These are phyloP conservation scores for Numenius phaeopus DNA, from an alignment of 2,797 vertebrate species.

Conservation along the genomic window DNA sequence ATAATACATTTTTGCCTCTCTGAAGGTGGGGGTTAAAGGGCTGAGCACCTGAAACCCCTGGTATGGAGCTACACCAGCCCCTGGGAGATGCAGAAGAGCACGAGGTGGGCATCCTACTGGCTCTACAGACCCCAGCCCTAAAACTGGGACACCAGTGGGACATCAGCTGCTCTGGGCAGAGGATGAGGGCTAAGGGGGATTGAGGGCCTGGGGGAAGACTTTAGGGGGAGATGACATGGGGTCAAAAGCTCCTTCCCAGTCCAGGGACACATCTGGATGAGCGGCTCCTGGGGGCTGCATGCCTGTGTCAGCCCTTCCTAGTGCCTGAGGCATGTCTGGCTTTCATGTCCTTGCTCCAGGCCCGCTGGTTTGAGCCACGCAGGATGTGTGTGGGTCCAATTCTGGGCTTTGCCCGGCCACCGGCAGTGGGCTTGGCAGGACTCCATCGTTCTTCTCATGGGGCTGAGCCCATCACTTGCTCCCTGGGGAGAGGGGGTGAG, in stretches of 20 bases:
- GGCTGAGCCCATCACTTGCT: not conserved
- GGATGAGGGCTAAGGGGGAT: not conserved
- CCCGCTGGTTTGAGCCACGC: not conserved
- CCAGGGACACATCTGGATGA: not conserved
- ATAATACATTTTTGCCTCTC: not conserved
- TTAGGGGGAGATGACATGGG: not conserved
- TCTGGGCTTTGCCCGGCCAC: not conserved
- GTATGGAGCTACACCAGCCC: not conserved
- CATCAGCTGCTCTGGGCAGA: not conserved
- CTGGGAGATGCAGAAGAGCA: not conserved
- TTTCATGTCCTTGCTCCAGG: not conserved
- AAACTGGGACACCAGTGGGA: not conserved
- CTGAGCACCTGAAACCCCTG: not conserved
- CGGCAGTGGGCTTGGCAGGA: not conserved
- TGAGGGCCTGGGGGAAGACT: not conserved
- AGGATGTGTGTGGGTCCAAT: not conserved
- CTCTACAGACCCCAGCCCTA: not conserved
- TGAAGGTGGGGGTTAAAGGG: not conserved
- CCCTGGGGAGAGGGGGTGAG: not conserved
- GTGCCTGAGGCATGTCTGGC: not conserved
- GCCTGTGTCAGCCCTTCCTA: not conserved
- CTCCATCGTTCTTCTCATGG: fast-evolving
- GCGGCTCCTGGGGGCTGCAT: not conserved
- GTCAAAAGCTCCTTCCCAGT: not conserved
- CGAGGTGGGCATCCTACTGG: fast-evolving